Base-by-base conservation (phyloP, 2,113 vertebrate genomes). In the Uria lomvia region DNA sequence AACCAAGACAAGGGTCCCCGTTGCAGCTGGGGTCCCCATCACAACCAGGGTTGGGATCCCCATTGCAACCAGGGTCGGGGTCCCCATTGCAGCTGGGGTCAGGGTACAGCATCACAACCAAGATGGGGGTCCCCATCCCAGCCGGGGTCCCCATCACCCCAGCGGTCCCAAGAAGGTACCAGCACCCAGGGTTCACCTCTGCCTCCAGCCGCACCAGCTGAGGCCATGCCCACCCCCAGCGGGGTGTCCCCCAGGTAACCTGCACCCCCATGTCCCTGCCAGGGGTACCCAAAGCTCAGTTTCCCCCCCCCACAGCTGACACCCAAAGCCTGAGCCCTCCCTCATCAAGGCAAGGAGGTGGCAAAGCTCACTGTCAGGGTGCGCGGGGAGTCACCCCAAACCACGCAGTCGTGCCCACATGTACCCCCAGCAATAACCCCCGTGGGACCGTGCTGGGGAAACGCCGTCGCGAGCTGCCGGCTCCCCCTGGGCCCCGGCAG, bases 391-490 rank as follows among this genome's bases (percentile, higher is more conserved):
- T 23, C 62, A 49, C 62, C 70, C 56, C 80, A 80, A 60, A 10
- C 8, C n/a, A 49, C 22, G 6, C 2, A 11, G 38, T 12, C 29
- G 2, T 2, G 9, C 4, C 22, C 3, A 0, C 0, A 15, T 17
- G 79, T 43, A 32, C 50, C 29, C 5, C 7, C 86, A 55, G 30
- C 45, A 15, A 1, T 21, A 38, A 15, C 12, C 21, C 15, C 40
- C 1, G 0, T 21, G 59, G 65, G 22, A 21, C 43, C 0, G 0
- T 8, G 49, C 21, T 38, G 59, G 17, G 72, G 34, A 30, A 43
- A 27, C 23, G 5, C 6, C 40, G 6, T 0, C 1, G 0, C 1
- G 4, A 70, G 27, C 23, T 59, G 29, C 38, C 1, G 0, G 5
- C 40, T 42, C 3, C 23, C 40, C 20, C 16, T 5, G 1, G 8